Evolutionary conservation across 2,888 invertebrate species (phyloP), one percentile per base, ranked within the genome.

Genomic region (Ormyrus pomaceus): DNA sequence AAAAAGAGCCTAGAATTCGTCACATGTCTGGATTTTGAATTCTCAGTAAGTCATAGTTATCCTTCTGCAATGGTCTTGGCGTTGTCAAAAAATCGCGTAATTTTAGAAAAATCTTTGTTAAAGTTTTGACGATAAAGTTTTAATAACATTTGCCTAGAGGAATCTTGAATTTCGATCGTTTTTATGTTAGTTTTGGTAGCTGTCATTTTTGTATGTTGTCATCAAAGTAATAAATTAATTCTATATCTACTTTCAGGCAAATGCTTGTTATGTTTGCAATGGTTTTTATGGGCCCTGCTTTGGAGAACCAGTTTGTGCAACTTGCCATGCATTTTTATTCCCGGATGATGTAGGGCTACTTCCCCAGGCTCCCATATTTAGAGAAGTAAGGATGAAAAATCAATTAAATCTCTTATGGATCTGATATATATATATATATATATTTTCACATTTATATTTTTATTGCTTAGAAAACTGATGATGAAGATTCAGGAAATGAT

Each of bases 401-500:
- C 34, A 34, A 34, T 34, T 34, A 34, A 34, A 34, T 34, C 34
- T 34, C 34, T 34, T 64, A 53, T 70, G 53, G 13, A 56, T 55
- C 56, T 64, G 5, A 53, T 46, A 50, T 10, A 34, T 10, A 11
- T 11, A 71, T 8, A 34, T 19, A 56, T 10, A 48, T 46, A 48
- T 48, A 48, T 50, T 0, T 45, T 62, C 7, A 51, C 65, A 9
- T n/a, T 68, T 55, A 61, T n/a, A 19, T 71, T 10, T 56, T 55
- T 10, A 48, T 19, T 71, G 48, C 34, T 69, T 46, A 94, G 93
- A 93, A 94, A 91, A 95, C 95, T 6, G 97, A 97, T 86, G 97
- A 97, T 85, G 96, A 96, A 84, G 98, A 98, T 90, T 98, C 97
- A 0, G 98, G 98, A 0, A 98, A 97, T 89, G 98, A 98, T 89